A percentile compares a stretch with the other conserved stretches of the same genome.
phyloP scores from a whole-genome alignment of 2,888 invertebrate species.

The Augochlorella aurata region DNA sequence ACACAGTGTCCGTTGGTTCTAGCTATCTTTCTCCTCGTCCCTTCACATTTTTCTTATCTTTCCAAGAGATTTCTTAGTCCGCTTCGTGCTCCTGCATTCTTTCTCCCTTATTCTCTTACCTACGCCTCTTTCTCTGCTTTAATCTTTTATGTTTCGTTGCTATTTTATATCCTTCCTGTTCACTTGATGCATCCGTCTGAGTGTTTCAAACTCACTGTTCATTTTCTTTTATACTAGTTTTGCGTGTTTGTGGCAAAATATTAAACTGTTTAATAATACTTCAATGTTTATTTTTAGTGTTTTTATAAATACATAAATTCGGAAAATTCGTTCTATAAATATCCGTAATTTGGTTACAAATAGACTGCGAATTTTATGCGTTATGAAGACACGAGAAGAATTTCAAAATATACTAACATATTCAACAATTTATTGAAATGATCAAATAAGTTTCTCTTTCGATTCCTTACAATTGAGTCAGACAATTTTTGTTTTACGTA shows the following conservation, averaged over 20 bases:
- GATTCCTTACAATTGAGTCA: no score
- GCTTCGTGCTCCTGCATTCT: background rate
- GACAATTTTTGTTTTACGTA: no score
- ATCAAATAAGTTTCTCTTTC: no score
- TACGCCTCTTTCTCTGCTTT: background rate
- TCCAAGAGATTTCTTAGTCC: slow-evolving; percentile 5
- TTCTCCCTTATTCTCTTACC: background rate
- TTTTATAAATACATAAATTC: background rate
- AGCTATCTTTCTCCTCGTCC: background rate
- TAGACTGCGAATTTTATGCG: no score
- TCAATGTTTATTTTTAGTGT: background rate
- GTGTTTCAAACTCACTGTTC: background rate
- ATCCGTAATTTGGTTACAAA: background rate
- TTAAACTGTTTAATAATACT: background rate
- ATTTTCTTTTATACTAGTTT: background rate
- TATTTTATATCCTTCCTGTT: background rate
- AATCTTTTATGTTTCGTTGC: background rate
- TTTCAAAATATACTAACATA: no score
- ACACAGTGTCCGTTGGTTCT: background rate
- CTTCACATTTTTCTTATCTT: background rate
- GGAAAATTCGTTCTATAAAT: background rate
- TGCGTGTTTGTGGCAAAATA: background rate
- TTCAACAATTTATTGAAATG: no score
- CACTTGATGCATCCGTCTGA: background rate
- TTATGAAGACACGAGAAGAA: no score